Evolutionary conservation across 2,888 invertebrate species (phyloP).

Genomic region (Lycaena phlaeas): DNA sequence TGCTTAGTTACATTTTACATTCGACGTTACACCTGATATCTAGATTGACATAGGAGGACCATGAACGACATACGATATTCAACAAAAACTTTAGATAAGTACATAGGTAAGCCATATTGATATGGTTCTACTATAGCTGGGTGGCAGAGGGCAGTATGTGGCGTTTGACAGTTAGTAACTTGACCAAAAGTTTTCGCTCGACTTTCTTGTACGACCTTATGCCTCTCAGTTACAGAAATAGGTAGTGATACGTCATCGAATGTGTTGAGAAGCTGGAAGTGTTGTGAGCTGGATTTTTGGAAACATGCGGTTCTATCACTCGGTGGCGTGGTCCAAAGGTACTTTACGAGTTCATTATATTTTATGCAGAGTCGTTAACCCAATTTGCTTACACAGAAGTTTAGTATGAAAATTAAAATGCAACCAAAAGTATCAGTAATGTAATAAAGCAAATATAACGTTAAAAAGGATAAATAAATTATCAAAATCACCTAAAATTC

Average conservation of each 20-base stretch:
- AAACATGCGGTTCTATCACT: slow-evolving; percentile 71
- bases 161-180: slow-evolving; percentile 28
- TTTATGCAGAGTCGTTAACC: slow-evolving; percentile 42
- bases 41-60: too few relatives aligned
- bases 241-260: slow-evolving; percentile 58
- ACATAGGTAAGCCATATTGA: slow-evolving; percentile 1
- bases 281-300: slow-evolving; percentile 71
- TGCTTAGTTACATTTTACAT: too few relatives aligned
- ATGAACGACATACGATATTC: too few relatives aligned
- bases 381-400: slow-evolving; percentile 24
- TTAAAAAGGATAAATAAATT: slow-evolving; percentile 21
- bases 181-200: slow-evolving; percentile 20
- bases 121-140: slow-evolving; percentile 43
- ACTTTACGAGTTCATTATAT: slow-evolving; percentile 63
- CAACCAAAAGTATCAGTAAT: slow-evolving; percentile 20
- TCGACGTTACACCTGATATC: too few relatives aligned
- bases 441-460: slow-evolving; percentile 24
- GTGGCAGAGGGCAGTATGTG: slow-evolving; percentile 62
- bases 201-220: slow-evolving; percentile 49
- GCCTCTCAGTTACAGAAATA: slow-evolving; percentile 65
- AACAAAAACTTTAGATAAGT: neutral
- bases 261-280: slow-evolving; percentile 70
- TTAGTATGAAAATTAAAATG: slow-evolving; percentile 21
- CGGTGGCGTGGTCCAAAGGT: slow-evolving; percentile 70
- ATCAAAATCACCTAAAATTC: slow-evolving; percentile 18